Base-by-base conservation (phyloP, 2,797 vertebrate genomes). In the Rhinogobio ventralis region DNA sequence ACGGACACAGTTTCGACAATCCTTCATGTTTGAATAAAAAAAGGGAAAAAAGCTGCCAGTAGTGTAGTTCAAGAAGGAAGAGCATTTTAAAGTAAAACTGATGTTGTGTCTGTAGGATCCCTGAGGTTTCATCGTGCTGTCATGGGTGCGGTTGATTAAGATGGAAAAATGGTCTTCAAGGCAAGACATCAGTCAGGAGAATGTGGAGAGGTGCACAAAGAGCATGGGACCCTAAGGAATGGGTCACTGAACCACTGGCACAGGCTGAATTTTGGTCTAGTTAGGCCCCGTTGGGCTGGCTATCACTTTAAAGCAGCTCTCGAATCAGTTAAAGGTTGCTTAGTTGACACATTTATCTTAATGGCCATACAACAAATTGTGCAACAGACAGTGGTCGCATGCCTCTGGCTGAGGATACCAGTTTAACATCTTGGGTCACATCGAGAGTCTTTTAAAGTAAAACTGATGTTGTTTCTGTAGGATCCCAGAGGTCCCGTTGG, bases 331-430 rank as follows among this genome's bases (percentile, higher is more conserved):
- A 92, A 93, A 93, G 90, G 90, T 95, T 95, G 94, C 92, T 92
- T 92, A 93, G 92, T 91, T 95, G 94, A 95, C 94, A 94, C 92
- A 94, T 94, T 93, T 86, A 79, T 87, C 84, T 90, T 92, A 91
- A 93, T 93, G 90, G 87, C 89, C 83, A 86, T 91, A 88, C 81
- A 88, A 90, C 91, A 93, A 94, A 94, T 93, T 77, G 89, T 93
- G 86, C 89, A 13, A 75, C 88, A 92, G 90, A 92, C 79, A 57
- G 67, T 23, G 69, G 77, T 88, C 82, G 25, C 51, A 91, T 89
- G 89, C 60, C 86, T 91, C 91, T 83, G 80, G 88, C 89, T 49
- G 55, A 91, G 33, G 90, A 92, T 78, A 90, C 88, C 91, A 87
- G 86, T 92, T 92, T 91, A 88, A 90, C 77, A 90, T 83, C 82